phyloP scores from a whole-genome alignment of 1,140 invertebrate species.

The Drosophila erecta region DNA sequence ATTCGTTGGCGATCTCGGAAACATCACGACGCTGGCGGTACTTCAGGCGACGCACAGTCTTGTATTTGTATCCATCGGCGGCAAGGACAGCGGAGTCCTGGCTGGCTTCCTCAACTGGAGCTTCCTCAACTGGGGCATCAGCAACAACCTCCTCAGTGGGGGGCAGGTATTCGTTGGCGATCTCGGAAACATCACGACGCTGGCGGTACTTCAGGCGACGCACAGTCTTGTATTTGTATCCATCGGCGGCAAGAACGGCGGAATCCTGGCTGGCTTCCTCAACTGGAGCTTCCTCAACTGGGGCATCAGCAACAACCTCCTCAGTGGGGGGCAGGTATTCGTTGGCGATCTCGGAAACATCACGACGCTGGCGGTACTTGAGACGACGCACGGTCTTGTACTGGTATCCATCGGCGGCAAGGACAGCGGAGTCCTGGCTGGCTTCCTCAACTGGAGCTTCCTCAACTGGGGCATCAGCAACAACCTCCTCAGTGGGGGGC shows the following conservation, averaged over 20 bases:
- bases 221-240: slow-evolving; percentile 60
- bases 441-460: slow-evolving; percentile 38
- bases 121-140: slow-evolving; percentile 12
- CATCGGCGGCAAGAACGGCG: slow-evolving; percentile 52
- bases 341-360: slow-evolving; percentile 56
- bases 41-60: slow-evolving; percentile 61
- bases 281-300: slow-evolving; percentile 21
- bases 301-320: slow-evolving; percentile 31
- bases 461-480: slow-evolving; percentile 24
- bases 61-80: slow-evolving; percentile 61
- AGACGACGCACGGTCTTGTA: slow-evolving; percentile 65
- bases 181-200: slow-evolving; percentile 46
- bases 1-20: slow-evolving; percentile 55
- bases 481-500: slow-evolving; percentile 52
- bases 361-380: slow-evolving; percentile 61
- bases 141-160: slow-evolving; percentile 33
- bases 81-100: slow-evolving; percentile 54
- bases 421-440: slow-evolving; percentile 53
- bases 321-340: slow-evolving; percentile 16
- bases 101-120: slow-evolving; percentile 12
- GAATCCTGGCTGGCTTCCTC: slow-evolving; percentile 22
- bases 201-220: slow-evolving; percentile 55
- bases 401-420: slow-evolving; percentile 58
- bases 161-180: slow-evolving; percentile 54
- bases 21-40: slow-evolving; percentile 65